Conservation (phyloP, 1,140 invertebrate species). For the Sipha flava region DNA sequence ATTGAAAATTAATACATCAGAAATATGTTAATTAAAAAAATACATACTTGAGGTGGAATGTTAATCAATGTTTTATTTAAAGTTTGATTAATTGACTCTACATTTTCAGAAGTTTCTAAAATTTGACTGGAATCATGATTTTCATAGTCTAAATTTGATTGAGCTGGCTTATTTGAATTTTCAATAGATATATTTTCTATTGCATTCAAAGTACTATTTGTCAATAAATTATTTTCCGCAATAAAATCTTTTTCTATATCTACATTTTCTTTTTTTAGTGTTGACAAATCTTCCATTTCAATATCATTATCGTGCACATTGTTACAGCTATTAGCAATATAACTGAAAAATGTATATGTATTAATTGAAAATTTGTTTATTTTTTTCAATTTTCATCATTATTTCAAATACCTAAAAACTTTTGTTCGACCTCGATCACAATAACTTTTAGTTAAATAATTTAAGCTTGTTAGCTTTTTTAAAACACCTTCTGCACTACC, state of each 20-base stretch:
- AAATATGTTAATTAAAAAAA: background rate
- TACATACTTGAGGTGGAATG: background rate
- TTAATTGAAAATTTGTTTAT: background rate
- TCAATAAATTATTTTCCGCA: too few species aligned
- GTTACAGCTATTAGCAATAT: background rate
- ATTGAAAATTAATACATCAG: background rate
- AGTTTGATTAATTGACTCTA: background rate
- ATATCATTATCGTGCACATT: background rate
- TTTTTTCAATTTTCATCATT: background rate
- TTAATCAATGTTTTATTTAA: background rate
- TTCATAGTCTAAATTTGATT: background rate
- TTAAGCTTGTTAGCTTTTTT: background rate
- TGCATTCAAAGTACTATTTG: too few species aligned
- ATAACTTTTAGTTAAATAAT: background rate
- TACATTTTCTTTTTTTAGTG: background rate
- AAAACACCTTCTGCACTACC: constrained; percentile 1
- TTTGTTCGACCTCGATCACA: constrained; percentile 23
- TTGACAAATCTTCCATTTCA: background rate
- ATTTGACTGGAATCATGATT: background rate
- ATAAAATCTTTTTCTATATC: too few species aligned
- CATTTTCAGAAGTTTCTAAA: background rate
- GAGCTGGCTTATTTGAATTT: background rate
- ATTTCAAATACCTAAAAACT: background rate
- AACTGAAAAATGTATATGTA: background rate
- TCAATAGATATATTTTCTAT: background rate